Base-by-base conservation (phyloP, 2,797 vertebrate species). In the Pseudomugil tenellus region DNA sequence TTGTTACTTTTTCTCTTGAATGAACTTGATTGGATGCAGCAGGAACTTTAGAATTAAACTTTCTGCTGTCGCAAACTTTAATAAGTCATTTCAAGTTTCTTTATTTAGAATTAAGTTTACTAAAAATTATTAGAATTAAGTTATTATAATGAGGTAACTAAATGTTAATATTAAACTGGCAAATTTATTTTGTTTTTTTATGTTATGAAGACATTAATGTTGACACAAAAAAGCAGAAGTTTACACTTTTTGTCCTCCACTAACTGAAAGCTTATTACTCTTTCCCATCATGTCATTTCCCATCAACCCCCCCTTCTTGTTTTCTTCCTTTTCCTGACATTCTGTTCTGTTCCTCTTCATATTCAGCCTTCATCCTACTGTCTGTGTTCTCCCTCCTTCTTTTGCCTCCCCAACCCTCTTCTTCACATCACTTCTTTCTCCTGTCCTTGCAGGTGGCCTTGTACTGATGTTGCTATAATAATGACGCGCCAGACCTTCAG, bases 381-480 rank as follows among this genome's bases (percentile, higher is more conserved):
- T 58, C 56, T 52, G 6, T 51, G 46, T 46, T 56, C 31, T 6
- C 59, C 35, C 26, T 64, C 51, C 57, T 35, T 67, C 52, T 49
- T 74, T 58, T 59, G 39, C 49, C 29, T 37, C 31, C 4, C 34
- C 57, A 39, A 51, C 21, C 26, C 51, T 39, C 58, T 48, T 66
- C 26, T 85, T 84, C 80, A 63, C 80, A 76, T 71, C 85, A 82
- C 67, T 67, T 60, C 32, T 54, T 52, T 65, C 71, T 81, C 59
- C 58, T 72, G 76, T 74, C 79, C 84, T 79, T 88, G 87, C 86
- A 72, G 31, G 57, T 1, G 62, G 88, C 83, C 76, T 74, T 69
- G 76, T 67, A 77, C 77, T 74, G 67, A 84, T 90, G 87, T 84
- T 54, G 52, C 79, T 74, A 62, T 77, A 82, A 82, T 84, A 88